phyloP scores from a whole-genome alignment of 1,140 invertebrate species.

The Drosophila tsacasi region DNA sequence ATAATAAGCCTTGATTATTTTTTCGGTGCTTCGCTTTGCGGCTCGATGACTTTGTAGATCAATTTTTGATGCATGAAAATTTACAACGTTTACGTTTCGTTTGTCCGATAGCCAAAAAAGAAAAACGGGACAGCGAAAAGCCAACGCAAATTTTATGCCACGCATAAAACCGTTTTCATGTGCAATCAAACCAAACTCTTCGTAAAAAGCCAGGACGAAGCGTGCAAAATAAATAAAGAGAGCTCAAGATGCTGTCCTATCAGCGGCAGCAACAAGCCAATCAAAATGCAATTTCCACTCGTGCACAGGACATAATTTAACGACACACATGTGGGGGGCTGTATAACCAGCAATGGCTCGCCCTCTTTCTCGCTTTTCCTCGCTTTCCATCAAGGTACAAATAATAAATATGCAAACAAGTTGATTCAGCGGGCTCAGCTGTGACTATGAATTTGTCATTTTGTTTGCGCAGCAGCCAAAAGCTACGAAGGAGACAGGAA shows the following conservation, averaged over 20 bases:
- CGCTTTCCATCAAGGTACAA: conserved; percentile 42
- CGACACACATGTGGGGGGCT: conserved; percentile 31
- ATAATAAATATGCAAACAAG: conserved; percentile 79
- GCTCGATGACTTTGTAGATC: conserved; percentile 32
- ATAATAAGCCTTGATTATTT: neutral
- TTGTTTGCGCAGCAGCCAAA: conserved; percentile 29
- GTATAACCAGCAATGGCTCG: neutral
- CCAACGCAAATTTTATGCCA: conserved; percentile 53
- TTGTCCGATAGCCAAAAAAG: conserved; percentile 49
- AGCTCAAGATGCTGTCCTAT: conserved; percentile 58
- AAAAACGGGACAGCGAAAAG: conserved; percentile 15
- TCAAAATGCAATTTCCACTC: conserved; percentile 79
- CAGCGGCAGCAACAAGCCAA: conserved; percentile 69
- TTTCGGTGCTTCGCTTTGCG: neutral
- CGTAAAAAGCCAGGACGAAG: conserved; percentile 6
- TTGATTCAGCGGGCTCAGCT: conserved; percentile 57
- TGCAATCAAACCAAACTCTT: conserved; percentile 53
- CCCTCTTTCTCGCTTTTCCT: conserved; percentile 5
- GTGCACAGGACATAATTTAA: conserved; percentile 64
- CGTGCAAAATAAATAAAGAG: conserved; percentile 23
- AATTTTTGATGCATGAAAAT: conserved; percentile 44
- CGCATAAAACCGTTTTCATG: conserved; percentile 69
- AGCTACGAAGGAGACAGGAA: neutral
- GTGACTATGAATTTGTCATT: conserved; percentile 81
- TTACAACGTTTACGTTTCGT: conserved; percentile 59